phyloP scores from a whole-genome alignment of 2,113 vertebrate genomes.

The Trochalopteron elliotii region DNA sequence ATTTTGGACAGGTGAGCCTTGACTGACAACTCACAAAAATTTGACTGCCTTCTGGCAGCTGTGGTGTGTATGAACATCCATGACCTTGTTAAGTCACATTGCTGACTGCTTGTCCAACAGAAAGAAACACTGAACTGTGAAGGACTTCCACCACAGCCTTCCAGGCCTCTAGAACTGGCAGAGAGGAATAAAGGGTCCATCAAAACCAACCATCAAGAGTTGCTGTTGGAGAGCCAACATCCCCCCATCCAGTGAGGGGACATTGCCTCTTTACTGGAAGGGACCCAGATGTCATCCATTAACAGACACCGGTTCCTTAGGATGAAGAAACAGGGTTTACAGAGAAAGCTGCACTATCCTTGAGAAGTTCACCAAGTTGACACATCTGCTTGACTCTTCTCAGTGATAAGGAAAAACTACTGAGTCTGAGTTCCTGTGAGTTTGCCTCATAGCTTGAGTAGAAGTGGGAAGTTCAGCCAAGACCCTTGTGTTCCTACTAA shows the following conservation, averaged over 20 bases:
- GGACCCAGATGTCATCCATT: not conserved
- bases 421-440: not conserved
- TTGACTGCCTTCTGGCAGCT: not conserved
- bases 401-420: not conserved
- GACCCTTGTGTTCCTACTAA: not conserved
- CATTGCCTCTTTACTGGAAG: not conserved
- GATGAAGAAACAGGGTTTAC: not conserved
- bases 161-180: not conserved
- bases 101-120: not conserved
- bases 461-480: not conserved
- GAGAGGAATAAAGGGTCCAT: not conserved
- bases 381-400: not conserved
- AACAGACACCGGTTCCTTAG: not conserved
- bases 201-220: not conserved
- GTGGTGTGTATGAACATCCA: accelerated
- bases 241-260: not conserved
- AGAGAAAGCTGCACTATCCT: not conserved
- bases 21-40: not conserved
- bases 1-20: not conserved
- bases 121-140: not conserved
- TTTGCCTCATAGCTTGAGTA: not conserved
- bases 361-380: not conserved
- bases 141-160: not conserved
- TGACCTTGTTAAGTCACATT: not conserved
- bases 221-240: not conserved